These are phyloP conservation scores for Psix sp. DNA, from an alignment of 1,140 invertebrate genomes.

Conservation along the genomic window DNA sequence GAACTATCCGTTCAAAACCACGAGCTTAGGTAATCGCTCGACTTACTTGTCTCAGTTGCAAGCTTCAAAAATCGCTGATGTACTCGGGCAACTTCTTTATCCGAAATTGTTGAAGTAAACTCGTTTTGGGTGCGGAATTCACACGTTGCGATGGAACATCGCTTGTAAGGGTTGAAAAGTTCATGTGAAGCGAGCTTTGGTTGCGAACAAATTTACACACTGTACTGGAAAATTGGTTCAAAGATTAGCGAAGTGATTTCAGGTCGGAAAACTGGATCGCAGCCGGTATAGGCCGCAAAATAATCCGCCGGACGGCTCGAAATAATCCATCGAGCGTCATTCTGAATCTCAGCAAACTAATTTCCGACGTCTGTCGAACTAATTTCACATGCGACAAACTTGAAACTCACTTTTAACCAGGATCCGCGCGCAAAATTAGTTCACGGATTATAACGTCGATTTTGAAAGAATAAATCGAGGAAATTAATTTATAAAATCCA, in stretches of 20 bases:
- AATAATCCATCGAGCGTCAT: constrained; percentile 10
- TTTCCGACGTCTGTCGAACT: constrained; percentile 7
- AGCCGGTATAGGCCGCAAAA: constrained; percentile 28
- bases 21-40: too few relatives aligned
- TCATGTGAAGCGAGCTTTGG: constrained; percentile 8
- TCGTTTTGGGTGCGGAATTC: constrained; percentile 1
- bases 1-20: too few relatives aligned
- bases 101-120: constrained; percentile 3
- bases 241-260: constrained; percentile 44
- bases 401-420: background rate
- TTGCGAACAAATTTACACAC: constrained; percentile 41
- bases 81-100: constrained; percentile 1
- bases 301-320: constrained; percentile 15
- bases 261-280: constrained; percentile 20
- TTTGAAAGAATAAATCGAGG: constrained; percentile 4
- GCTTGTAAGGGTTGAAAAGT: background rate
- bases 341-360: constrained; percentile 10
- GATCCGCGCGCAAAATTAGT: constrained; percentile 7
- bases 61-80: background rate
- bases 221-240: constrained; percentile 32
- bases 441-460: constrained; percentile 18
- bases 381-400: constrained; percentile 14
- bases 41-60: background rate
- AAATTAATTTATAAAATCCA: too few relatives aligned
- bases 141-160: constrained; percentile 8